Conservation (phyloP, 2,113 vertebrate genomes). For the Aspidoscelis tigris region DNA sequence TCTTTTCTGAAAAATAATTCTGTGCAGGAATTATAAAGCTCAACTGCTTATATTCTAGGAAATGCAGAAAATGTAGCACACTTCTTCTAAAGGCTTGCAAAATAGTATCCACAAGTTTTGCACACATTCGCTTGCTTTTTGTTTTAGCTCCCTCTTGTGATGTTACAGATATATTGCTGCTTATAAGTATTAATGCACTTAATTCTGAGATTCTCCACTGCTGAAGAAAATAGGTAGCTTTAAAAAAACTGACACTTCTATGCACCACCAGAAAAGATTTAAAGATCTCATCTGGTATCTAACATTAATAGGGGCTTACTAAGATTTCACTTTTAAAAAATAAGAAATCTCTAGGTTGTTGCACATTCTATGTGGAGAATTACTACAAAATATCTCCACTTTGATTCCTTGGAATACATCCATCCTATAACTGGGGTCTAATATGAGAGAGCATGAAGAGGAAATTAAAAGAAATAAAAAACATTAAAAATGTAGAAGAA, state of each 20-base stretch:
- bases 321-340: background rate
- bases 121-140: conserved; percentile 58
- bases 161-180: conserved; percentile 51
- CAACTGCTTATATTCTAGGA: conserved; percentile 32
- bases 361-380: background rate
- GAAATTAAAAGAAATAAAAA: background rate
- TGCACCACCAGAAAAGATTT: too few relatives aligned
- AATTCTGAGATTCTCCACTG: too few relatives aligned
- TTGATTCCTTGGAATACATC: background rate
- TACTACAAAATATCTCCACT: background rate
- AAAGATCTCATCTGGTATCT: too few relatives aligned
- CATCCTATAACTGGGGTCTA: too few relatives aligned
- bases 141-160: conserved; percentile 74
- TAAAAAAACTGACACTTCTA: background rate
- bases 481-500: too few relatives aligned
- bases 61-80: accelerated
- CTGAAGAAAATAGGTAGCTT: background rate
- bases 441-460: background rate
- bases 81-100: background rate
- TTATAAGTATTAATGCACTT: background rate
- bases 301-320: background rate
- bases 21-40: too few relatives aligned
- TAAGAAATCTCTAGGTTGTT: background rate
- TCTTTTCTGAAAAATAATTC: background rate
- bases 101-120: conserved; percentile 20